Conservation (phyloP, 2,888 invertebrate genomes). For the Ectobius pallidus region DNA sequence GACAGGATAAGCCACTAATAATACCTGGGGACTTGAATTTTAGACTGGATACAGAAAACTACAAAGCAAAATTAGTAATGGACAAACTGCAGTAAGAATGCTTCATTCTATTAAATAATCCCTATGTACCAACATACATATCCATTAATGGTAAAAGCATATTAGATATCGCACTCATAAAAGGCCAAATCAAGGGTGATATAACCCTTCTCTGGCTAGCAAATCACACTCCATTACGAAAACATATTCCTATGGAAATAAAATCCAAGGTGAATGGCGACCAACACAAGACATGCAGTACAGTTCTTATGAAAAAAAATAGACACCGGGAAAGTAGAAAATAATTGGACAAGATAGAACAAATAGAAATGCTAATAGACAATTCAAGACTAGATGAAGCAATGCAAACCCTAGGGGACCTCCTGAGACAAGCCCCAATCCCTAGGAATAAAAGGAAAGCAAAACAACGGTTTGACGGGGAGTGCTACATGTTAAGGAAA, state of each 20-base stretch:
- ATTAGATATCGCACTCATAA: background rate
- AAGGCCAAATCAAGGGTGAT: background rate
- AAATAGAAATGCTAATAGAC: no score
- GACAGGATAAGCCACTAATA: background rate
- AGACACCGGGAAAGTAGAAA: no score
- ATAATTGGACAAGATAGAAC: no score
- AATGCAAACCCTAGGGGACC: no score
- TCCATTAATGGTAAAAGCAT: background rate
- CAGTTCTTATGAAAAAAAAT: no score
- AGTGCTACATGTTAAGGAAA: no score
- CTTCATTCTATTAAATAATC: background rate
- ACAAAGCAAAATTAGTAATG: background rate
- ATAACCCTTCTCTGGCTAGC: background rate
- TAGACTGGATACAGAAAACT: background rate
- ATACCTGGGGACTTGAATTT: background rate
- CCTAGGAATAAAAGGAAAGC: no score
- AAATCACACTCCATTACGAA: background rate
- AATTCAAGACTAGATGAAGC: no score
- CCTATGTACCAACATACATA: background rate
- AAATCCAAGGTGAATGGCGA: background rate
- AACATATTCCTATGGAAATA: background rate
- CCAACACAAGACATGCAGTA: no score
- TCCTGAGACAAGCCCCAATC: no score
- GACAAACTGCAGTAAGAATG: slow-evolving; percentile 3
- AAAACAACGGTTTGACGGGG: no score